Conservation (phyloP, 2,113 vertebrate species). For the Smithornis capensis region DNA sequence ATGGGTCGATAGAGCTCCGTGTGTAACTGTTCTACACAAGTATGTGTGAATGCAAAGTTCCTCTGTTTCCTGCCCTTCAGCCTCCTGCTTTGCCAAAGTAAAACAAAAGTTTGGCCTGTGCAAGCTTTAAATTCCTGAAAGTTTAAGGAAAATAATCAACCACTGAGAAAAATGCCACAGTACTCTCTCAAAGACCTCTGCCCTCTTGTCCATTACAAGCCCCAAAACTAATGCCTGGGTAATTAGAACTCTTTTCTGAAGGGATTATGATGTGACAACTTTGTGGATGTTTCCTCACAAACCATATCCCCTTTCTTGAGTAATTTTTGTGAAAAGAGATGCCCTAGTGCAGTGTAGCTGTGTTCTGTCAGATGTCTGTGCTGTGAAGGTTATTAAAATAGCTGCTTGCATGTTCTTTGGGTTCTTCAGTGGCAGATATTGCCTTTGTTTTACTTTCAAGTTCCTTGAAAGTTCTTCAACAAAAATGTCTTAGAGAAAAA, state of each 20-base stretch:
- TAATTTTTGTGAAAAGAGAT: not conserved
- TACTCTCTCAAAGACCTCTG: not conserved
- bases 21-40: not conserved
- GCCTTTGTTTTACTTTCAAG: not conserved
- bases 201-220: not conserved
- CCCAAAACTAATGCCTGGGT: not conserved
- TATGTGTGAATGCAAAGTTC: not conserved
- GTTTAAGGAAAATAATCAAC: constrained; percentile 36
- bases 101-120: constrained; percentile 26
- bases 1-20: not conserved
- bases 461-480: not conserved
- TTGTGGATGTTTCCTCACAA: not conserved
- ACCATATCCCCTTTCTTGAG: not conserved
- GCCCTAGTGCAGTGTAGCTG: not conserved
- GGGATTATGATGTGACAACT: not conserved
- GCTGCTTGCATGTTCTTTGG: not conserved
- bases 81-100: not conserved
- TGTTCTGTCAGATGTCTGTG: not conserved
- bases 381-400: not conserved
- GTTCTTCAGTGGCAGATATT: not conserved
- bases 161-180: not conserved
- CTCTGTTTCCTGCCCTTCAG: constrained; percentile 10
- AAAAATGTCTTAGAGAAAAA: not conserved
- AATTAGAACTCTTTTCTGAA: not conserved
- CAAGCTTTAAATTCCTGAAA: constrained; percentile 51